phyloP scores from a whole-genome alignment of 1,140 invertebrate species.

The Yoshiicerus persimilis region DNA sequence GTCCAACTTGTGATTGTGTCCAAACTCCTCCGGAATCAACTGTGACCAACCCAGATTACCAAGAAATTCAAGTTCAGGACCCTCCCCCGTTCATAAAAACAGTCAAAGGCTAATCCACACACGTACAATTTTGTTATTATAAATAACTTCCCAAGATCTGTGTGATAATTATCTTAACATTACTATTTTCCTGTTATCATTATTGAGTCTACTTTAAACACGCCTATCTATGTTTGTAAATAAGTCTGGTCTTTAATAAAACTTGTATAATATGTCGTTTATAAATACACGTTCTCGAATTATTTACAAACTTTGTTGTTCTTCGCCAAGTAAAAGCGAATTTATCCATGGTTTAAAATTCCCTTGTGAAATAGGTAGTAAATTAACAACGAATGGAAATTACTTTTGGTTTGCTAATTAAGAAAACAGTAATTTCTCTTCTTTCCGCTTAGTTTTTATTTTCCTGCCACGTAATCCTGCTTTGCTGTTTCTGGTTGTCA shows the following conservation, averaged over 20 bases:
- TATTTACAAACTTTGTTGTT: no score
- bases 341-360: not conserved
- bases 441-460: not conserved
- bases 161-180: not conserved
- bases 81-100: not conserved
- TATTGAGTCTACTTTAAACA: not conserved
- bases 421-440: not conserved
- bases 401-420: not conserved
- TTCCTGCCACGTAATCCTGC: not conserved
- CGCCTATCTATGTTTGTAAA: no score
- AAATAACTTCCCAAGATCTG: not conserved
- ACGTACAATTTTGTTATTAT: not conserved
- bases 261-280: not conserved
- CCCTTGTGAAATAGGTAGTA: not conserved
- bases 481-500: not conserved
- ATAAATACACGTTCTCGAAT: not conserved
- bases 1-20: constrained; percentile 38
- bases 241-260: not conserved
- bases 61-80: not conserved
- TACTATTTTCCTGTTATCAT: not conserved
- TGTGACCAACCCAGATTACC: no score
- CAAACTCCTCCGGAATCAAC: not conserved
- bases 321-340: not conserved
- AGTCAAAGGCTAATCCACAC: not conserved
- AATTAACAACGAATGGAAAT: not conserved